Base-by-base conservation (phyloP, 1,140 invertebrate species). In the Heliothis virescens region DNA sequence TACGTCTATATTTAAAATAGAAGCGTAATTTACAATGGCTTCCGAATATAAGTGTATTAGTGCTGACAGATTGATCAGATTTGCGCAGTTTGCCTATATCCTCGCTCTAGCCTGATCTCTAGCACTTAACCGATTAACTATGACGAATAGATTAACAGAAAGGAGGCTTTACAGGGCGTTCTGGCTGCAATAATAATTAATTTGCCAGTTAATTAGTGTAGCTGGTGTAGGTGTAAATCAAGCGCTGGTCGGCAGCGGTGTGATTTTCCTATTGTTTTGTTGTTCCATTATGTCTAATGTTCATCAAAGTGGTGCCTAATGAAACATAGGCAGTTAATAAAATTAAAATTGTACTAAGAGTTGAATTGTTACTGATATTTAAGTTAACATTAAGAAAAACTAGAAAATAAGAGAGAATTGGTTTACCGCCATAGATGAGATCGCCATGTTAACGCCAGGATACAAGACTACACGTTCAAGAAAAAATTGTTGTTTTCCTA, bases 181-280 rank as follows among this genome's bases (percentile, higher is more conserved):
- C 82, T 81, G 85, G 81, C 87, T 88, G 87, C 89, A 90, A 87
- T 87, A 89, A 89, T 91, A 92, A 92, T 91, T 92, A 91, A 91
- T 91, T 88, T 89, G 83, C 52, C 53, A 85, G 85, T 88, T 92
- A 91, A 91, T 91, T 91, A 91, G 87, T 82, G 84, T 80, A 85
- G 84, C 83, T 80, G 71, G 67, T 65, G 81, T 84, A 60, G 82
- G 57, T 83, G 81, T 85, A 85, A 85, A 86, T 87, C 87, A 86
- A 82, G 60, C 76, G 81, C 16, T 55, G 67, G 55, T 53, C 48
- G 71, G 48, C 18, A 5, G 26, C n/a, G 50, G 21, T 10, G 72
- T 67, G 16, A 67, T 16, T 16, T 48, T 16, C 3, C 15, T 21
- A 67, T 67, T 41, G 41, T 48, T 48, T 21, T 21, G 63, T 41